Evolutionary conservation across 2,113 vertebrate genomes (phyloP).

Genomic region (Saccopteryx leptura): DNA sequence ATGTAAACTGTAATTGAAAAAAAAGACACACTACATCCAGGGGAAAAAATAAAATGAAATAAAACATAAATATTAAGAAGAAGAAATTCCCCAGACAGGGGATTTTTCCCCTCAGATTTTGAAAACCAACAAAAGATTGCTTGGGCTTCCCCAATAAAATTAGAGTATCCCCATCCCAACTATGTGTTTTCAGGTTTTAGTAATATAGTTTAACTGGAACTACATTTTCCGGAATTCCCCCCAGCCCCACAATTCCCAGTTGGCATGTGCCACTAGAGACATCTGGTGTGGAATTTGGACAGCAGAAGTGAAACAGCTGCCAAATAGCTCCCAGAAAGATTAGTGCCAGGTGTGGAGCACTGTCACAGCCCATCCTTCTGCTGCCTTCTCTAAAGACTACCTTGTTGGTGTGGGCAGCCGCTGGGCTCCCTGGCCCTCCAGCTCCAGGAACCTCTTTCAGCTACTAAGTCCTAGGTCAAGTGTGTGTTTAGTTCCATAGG

Average conservation of each 20-base stretch:
- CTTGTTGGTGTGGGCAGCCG: not conserved
- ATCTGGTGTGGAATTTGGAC: not conserved
- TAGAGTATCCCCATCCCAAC: not conserved
- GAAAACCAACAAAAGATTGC: not conserved
- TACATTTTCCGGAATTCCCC: not conserved
- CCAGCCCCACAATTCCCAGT: not conserved
- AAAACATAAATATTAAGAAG: not conserved
- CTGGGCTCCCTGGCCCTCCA: not conserved
- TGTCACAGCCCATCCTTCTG: not conserved
- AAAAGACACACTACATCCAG: not conserved
- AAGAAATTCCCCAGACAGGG: not conserved
- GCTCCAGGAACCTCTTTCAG: not conserved
- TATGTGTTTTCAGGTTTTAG: not conserved
- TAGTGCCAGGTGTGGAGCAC: not conserved
- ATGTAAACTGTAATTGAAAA: not conserved
- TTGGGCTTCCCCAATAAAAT: not conserved
- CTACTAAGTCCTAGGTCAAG: not conserved
- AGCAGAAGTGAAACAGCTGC: not conserved
- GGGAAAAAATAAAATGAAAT: not conserved
- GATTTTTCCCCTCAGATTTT: not conserved
- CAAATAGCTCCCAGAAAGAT: fast-evolving
- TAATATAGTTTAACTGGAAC: not conserved
- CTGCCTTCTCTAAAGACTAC: not conserved
- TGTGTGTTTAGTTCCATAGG: not conserved
- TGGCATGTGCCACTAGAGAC: no score